phyloP scores from a whole-genome alignment of 2,888 invertebrate genomes.

The Eurytoma adleriae region DNA sequence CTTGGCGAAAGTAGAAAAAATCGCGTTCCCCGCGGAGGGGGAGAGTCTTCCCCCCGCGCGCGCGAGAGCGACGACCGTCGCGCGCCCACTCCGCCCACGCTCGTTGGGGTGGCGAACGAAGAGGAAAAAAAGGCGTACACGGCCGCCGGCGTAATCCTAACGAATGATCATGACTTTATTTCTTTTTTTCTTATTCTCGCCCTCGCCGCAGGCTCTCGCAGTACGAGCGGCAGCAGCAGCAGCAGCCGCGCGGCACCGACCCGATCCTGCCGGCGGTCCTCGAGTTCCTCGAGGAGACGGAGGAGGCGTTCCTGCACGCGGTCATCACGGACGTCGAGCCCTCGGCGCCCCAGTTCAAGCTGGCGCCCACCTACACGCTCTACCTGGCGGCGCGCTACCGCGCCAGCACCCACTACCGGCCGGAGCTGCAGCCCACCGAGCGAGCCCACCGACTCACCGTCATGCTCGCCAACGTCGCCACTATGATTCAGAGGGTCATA shows the following conservation, averaged over 20 bases:
- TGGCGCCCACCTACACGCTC: constrained; percentile 97
- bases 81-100: too few species aligned
- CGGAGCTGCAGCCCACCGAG: constrained; percentile 93
- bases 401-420: constrained; percentile 95
- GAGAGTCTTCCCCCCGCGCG: too few species aligned
- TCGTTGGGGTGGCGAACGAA: too few species aligned
- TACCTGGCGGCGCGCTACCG: constrained; percentile 96
- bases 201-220: constrained; percentile 70
- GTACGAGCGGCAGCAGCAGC: constrained; percentile 76
- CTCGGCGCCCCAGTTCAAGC: constrained; percentile 92
- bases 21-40: too few species aligned
- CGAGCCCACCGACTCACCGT: constrained; percentile 93
- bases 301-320: constrained; percentile 92
- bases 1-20: too few species aligned
- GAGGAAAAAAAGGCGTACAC: too few species aligned
- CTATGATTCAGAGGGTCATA: constrained; percentile 89
- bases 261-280: constrained; percentile 95
- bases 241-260: constrained; percentile 85
- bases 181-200: too few species aligned
- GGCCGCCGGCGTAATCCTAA: too few species aligned
- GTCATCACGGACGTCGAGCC: constrained; percentile 93
- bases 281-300: constrained; percentile 96
- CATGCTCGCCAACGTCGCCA: constrained; percentile 93
- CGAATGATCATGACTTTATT: too few species aligned
- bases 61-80: too few species aligned